These are phyloP conservation scores for Coleophora deauratella DNA, from an alignment of 2,888 invertebrate genomes.

Conservation along the genomic window DNA sequence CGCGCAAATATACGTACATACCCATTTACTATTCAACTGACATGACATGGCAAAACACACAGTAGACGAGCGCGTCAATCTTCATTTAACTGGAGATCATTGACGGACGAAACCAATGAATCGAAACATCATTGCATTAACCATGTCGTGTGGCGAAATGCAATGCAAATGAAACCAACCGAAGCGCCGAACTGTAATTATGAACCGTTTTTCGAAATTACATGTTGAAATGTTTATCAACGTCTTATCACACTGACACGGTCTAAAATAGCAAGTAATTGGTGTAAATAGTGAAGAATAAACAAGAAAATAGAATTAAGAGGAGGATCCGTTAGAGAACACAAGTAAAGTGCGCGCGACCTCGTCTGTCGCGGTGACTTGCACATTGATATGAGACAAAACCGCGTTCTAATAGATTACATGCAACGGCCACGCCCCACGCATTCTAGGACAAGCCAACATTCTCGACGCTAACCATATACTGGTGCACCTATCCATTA, in stretches of 20 bases:
- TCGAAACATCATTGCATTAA: not conserved
- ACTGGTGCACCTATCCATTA: constrained; percentile 45
- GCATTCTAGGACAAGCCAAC: constrained; percentile 51
- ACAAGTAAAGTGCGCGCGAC: constrained; percentile 30
- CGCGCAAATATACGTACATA: constrained; percentile 28
- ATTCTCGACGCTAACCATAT: constrained; percentile 44
- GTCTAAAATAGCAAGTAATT: constrained; percentile 39
- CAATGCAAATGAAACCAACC: not conserved
- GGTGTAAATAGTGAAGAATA: constrained; percentile 28
- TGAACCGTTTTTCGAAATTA: constrained; percentile 3
- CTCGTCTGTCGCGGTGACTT: constrained; percentile 36
- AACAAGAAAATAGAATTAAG: constrained; percentile 18
- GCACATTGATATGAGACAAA: constrained; percentile 45
- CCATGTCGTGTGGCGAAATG: not conserved
- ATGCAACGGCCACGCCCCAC: constrained; percentile 39
- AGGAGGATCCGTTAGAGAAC: constrained; percentile 54
- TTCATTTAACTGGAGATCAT: constrained; percentile 1
- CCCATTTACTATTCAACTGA: constrained; percentile 44
- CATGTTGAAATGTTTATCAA: constrained; percentile 12
- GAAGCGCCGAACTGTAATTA: not conserved
- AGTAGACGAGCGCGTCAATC: constrained; percentile 6
- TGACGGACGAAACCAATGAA: constrained; percentile 1
- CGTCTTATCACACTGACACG: constrained; percentile 9
- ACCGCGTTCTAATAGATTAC: constrained; percentile 37
- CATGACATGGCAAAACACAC: constrained; percentile 26